Conservation (phyloP, 2,888 invertebrate species). For the Cryptocephalus primarius region DNA sequence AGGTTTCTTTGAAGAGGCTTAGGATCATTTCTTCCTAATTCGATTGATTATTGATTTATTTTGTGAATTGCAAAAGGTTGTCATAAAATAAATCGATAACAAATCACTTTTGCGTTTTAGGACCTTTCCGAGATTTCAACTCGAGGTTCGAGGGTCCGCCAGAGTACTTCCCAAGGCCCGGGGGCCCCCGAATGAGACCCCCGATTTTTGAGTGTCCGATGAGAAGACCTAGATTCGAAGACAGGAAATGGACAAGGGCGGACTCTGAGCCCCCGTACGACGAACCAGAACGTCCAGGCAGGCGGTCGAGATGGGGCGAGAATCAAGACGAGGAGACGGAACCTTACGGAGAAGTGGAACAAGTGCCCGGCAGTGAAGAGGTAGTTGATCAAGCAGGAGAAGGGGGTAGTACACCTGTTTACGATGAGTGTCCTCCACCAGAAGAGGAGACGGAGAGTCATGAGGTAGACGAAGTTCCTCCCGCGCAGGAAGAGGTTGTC, state of each 20-base stretch:
- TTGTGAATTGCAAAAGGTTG: too few species aligned
- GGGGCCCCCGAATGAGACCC: slow-evolving; percentile 8
- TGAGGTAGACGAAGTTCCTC: not conserved
- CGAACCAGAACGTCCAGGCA: slow-evolving; percentile 2
- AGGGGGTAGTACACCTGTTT: not conserved
- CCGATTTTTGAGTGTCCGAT: slow-evolving; percentile 6
- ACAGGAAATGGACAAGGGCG: slow-evolving; percentile 21
- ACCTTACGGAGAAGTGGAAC: not conserved
- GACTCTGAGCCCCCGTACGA: not conserved
- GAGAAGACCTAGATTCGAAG: slow-evolving; percentile 16
- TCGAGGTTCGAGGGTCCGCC: slow-evolving; percentile 27
- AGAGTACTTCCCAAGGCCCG: slow-evolving; percentile 12
- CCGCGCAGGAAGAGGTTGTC: not conserved
- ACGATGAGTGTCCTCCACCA: slow-evolving; percentile 2
- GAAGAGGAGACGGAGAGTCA: not conserved
- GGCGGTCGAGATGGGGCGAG: not conserved
- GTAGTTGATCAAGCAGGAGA: not conserved
- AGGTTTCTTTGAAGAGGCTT: too few species aligned
- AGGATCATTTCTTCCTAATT: too few species aligned
- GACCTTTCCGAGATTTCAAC: slow-evolving; percentile 35
- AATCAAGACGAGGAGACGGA: not conserved
- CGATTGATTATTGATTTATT: too few species aligned
- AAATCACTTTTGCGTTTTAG: slow-evolving; percentile 1
- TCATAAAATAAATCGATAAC: too few species aligned
- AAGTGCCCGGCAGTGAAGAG: not conserved